phyloP scores from a whole-genome alignment of 2,113 vertebrate species.

The Chionis minor region DNA sequence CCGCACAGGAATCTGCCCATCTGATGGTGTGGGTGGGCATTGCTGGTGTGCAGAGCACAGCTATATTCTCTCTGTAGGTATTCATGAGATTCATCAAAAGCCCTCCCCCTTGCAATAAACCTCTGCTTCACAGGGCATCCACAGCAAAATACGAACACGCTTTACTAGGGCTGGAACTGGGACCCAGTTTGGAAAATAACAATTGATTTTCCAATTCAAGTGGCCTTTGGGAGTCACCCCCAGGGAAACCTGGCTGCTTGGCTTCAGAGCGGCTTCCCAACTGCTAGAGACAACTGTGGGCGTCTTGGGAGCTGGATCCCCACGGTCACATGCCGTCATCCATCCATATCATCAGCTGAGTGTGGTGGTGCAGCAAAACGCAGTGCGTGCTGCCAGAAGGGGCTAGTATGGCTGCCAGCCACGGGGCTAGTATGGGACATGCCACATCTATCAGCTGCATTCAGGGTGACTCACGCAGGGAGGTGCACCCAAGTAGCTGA shows the following conservation, averaged over 20 bases:
- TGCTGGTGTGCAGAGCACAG: neutral
- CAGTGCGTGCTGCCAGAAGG: neutral
- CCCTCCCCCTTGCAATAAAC: neutral
- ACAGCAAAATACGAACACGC: neutral
- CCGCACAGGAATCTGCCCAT: neutral
- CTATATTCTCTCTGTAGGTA: neutral
- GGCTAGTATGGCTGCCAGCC: neutral
- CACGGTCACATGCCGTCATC: fast-evolving
- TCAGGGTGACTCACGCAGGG: neutral
- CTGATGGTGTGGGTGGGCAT: neutral
- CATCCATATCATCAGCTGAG: neutral
- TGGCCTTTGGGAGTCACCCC: neutral
- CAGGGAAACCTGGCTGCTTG: neutral
- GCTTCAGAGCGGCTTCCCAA: neutral
- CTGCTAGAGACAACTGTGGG: neutral
- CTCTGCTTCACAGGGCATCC: neutral
- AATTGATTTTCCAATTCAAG: neutral
- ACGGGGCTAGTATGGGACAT: neutral
- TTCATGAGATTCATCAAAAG: neutral
- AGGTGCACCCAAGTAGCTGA: neutral
- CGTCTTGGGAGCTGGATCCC: neutral
- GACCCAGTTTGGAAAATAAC: neutral
- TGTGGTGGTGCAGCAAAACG: neutral
- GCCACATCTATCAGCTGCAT: neutral
- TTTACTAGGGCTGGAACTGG: neutral